Evolutionary conservation across 2,888 invertebrate species (phyloP), one percentile per base, ranked within the genome.

Genomic region (Elaeidobius kamerunicus): DNA sequence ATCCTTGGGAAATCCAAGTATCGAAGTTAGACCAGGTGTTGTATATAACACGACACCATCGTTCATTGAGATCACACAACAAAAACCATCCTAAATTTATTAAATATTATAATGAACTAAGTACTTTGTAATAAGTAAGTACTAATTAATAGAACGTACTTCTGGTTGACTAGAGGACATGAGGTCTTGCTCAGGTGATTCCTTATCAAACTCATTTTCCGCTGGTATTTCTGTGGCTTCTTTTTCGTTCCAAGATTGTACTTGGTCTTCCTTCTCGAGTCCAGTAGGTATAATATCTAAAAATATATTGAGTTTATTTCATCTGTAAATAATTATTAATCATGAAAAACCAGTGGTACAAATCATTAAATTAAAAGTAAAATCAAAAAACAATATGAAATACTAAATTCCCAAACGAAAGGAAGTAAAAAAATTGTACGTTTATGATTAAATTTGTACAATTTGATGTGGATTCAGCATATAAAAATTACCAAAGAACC

Each of bases 1-100:
- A 57, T 90, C 87, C 60, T 84, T 83, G 0, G 89, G 86, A 66
- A 84, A 92, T 1, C 89, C 91, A 43, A 92, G 76, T 1, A 83
- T 77, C 1, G 80, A 72, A 0, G 83, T 83, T 42, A 91, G 74
- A 39, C 81, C 81, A 0, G 84, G 73, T 0, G 90, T 86, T 7
- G 87, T 84, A 64, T 85, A 86, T 62, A 91, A 76, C 0, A 92
- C 85, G 1, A 88, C 79, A 1, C 92, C 92, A 63, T 91, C 88
- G 47, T 83, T 79, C 85, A 91, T 85, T 1, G 91, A 90, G 59
- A 91, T 85, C 0, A 90, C 83, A 62, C 86, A 85, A 47, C 84
- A 84, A 69, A 91, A 91, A 46, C 84, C 85, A 35, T 84, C 83
- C 86, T 90, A 66, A 44, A 71, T 23, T 23, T 23, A 23, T 23